Conservation (phyloP, 2,113 vertebrate species). For the Corvus hawaiiensis region DNA sequence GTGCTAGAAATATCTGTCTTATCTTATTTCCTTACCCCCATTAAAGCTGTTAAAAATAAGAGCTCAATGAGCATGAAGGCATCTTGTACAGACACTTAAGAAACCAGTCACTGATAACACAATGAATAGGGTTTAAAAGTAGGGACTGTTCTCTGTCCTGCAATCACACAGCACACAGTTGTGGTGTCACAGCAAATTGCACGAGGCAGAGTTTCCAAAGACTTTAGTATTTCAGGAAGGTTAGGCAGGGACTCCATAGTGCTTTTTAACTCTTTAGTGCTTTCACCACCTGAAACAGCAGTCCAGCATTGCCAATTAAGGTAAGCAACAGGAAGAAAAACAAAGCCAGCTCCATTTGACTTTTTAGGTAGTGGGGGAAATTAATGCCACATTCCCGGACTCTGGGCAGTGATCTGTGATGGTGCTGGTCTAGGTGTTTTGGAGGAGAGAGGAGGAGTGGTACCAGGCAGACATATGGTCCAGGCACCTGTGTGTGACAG, state of each 20-base stretch:
- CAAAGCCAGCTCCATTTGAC: not conserved
- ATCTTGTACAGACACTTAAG: not conserved
- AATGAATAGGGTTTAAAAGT: not conserved
- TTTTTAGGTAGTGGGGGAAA: not conserved
- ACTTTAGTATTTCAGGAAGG: not conserved
- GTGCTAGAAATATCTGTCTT: not conserved
- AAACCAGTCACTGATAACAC: not conserved
- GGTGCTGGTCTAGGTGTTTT: not conserved
- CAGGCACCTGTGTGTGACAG: not conserved
- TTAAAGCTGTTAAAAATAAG: not conserved
- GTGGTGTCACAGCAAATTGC: not conserved
- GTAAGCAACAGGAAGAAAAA: not conserved
- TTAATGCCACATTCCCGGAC: accelerated
- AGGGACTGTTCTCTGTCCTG: not conserved
- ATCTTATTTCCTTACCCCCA: not conserved
- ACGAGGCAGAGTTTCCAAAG: not conserved
- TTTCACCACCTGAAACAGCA: not conserved
- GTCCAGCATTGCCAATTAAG: not conserved
- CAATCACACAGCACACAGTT: not conserved
- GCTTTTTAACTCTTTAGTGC: not conserved
- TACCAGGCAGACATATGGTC: not conserved
- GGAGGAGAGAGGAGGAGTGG: not conserved
- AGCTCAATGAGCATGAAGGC: not conserved
- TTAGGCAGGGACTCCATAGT: not conserved
- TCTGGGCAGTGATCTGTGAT: not conserved